Conservation (phyloP, 2,797 vertebrate genomes). For the Ceryle rudis region DNA sequence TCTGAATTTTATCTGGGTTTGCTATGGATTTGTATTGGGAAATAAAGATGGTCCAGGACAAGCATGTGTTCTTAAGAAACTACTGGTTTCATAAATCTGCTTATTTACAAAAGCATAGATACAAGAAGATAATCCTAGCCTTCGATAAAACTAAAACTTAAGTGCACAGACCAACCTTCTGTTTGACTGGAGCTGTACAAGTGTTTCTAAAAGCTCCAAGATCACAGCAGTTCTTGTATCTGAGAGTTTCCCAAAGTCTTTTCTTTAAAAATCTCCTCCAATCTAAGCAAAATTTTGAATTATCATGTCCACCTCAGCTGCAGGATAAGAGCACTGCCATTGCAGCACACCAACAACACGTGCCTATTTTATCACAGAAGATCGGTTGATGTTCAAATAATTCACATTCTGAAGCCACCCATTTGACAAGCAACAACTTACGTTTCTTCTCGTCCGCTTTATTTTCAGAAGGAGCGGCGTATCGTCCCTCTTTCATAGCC, state of each 20-base stretch:
- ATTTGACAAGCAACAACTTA: slow-evolving; percentile 61
- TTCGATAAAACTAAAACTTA: background rate
- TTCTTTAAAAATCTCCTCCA: background rate
- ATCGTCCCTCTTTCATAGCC: slow-evolving; percentile 96
- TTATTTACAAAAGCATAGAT: background rate
- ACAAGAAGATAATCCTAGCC: background rate
- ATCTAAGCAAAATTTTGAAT: background rate
- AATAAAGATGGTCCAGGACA: background rate
- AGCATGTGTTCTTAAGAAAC: background rate
- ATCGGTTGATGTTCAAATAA: background rate
- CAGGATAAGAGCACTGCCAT: background rate
- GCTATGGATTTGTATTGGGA: background rate
- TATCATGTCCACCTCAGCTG: background rate
- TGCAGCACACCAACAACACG: fast-evolving
- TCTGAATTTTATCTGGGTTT: background rate
- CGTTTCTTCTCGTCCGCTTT: slow-evolving; percentile 83
- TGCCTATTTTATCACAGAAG: background rate
- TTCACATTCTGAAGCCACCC: background rate
- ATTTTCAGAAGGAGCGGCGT: slow-evolving; percentile 79
- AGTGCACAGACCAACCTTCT: background rate
- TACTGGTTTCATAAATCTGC: background rate
- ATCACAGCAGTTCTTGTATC: background rate
- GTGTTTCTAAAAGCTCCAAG: background rate
- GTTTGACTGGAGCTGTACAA: background rate
- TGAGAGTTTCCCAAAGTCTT: background rate